phyloP scores from a whole-genome alignment of 1,140 invertebrate genomes.

The Tachypleus tridentatus region DNA sequence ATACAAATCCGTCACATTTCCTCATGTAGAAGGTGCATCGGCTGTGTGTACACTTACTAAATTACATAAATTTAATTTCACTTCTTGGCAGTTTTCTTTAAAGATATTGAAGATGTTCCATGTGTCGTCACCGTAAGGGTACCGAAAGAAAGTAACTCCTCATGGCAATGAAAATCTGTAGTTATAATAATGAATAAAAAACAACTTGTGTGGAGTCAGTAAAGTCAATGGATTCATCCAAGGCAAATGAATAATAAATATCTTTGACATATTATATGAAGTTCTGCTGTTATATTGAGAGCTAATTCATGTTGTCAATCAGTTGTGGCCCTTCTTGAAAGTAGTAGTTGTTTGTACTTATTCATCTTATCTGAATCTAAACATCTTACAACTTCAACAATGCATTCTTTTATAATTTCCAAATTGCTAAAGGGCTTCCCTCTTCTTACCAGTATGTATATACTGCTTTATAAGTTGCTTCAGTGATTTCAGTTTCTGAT shows the following conservation, averaged over 20 bases:
- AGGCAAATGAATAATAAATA: constrained; percentile 4
- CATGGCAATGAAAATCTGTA: not conserved
- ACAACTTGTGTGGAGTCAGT: not conserved
- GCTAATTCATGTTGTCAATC: constrained; percentile 1
- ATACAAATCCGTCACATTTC: not conserved
- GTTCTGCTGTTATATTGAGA: constrained; percentile 2
- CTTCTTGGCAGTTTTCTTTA: not conserved
- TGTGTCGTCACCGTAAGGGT: not conserved
- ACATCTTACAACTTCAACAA: constrained; percentile 2
- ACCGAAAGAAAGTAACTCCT: not conserved
- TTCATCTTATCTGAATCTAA: not conserved
- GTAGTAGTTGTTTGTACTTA: not conserved
- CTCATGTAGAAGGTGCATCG: not conserved
- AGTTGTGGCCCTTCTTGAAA: constrained; percentile 3
- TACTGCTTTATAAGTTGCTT: too few relatives aligned
- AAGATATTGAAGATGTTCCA: not conserved
- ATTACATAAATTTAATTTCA: not conserved
- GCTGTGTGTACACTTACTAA: not conserved
- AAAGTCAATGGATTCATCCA: constrained; percentile 1
- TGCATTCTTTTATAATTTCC: constrained; percentile 5
- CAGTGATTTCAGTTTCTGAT: too few relatives aligned
- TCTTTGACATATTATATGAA: not conserved
- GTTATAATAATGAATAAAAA: constrained; percentile 1
- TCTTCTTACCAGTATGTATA: not conserved
- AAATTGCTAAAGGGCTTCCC: constrained; percentile 3